Percentiles rank a stretch among this genome's conserved stretches.
Evolutionary conservation across 1,140 invertebrate species (phyloP).

Genomic region (Drosophila bifasciata): DNA sequence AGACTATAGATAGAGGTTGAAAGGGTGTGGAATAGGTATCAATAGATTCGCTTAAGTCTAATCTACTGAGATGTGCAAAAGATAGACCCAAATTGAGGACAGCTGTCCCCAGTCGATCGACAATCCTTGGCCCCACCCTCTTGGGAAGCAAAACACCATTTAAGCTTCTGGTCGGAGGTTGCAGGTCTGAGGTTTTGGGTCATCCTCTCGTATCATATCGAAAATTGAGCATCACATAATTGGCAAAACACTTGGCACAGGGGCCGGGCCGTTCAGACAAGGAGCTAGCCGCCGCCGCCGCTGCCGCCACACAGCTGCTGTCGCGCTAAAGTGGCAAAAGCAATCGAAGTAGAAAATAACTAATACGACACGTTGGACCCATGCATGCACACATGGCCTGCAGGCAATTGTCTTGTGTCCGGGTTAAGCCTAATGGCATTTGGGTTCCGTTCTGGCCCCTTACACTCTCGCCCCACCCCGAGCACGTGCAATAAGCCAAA

Average conservation of each 20-base stretch:
- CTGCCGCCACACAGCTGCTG: slow-evolving; percentile 48
- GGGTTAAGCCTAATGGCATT: slow-evolving; percentile 79
- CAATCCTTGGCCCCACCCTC: neutral
- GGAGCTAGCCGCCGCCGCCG: no score
- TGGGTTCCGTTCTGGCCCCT: slow-evolving; percentile 26
- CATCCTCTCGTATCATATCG: slow-evolving; percentile 56
- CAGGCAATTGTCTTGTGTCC: slow-evolving; percentile 78
- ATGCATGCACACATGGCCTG: slow-evolving; percentile 58
- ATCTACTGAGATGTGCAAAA: slow-evolving; percentile 22
- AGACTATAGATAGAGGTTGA: slow-evolving; percentile 2
- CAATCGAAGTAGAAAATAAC: slow-evolving; percentile 82
- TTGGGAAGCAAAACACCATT: slow-evolving; percentile 17
- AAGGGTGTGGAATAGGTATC: slow-evolving; percentile 8
- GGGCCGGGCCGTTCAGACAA: slow-evolving; percentile 10
- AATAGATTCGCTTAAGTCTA: slow-evolving; percentile 13
- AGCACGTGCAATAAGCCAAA: slow-evolving; percentile 82
- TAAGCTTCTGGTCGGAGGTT: slow-evolving; percentile 4
- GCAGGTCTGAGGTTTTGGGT: neutral
- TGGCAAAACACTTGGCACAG: slow-evolving; percentile 67
- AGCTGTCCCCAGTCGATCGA: neutral
- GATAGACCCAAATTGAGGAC: neutral
- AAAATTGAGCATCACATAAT: slow-evolving; percentile 77
- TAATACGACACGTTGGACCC: slow-evolving; percentile 80
- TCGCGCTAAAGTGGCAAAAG: slow-evolving; percentile 81
- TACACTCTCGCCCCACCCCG: slow-evolving; percentile 32